Conservation (phyloP, 2,113 vertebrate species). For the Gasterosteus aculeatus region DNA sequence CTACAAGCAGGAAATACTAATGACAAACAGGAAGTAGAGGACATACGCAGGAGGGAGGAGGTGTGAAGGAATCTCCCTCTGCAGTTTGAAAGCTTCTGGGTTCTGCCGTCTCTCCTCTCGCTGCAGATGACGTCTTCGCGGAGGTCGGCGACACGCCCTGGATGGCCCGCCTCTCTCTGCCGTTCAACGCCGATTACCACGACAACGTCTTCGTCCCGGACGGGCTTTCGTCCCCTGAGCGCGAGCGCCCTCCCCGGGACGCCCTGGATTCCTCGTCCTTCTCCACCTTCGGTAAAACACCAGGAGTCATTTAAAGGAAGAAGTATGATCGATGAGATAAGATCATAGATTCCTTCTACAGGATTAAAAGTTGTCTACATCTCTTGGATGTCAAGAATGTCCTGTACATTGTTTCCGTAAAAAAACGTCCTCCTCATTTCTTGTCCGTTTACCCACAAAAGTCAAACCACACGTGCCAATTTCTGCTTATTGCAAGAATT, state of each 20-base stretch:
- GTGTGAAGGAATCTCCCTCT: neutral
- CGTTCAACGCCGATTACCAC: slow-evolving; percentile 88
- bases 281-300: slow-evolving; percentile 87
- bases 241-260: slow-evolving; percentile 26
- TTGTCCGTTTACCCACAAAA: too few relatives aligned
- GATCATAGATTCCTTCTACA: too few relatives aligned
- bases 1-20: too few relatives aligned
- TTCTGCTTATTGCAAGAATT: too few relatives aligned
- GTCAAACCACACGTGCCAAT: too few relatives aligned
- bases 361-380: too few relatives aligned
- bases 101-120: neutral
- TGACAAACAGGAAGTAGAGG: neutral
- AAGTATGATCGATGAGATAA: neutral
- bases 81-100: neutral
- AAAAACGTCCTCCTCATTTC: too few relatives aligned
- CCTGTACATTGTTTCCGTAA: too few relatives aligned
- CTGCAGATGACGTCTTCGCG: slow-evolving; percentile 79
- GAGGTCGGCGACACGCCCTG: slow-evolving; percentile 85
- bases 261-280: slow-evolving; percentile 84
- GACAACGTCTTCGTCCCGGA: slow-evolving; percentile 89
- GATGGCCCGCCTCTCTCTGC: slow-evolving; percentile 91
- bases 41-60: slow-evolving; percentile 29
- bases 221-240: slow-evolving; percentile 63
- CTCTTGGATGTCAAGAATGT: too few relatives aligned
- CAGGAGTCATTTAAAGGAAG: neutral